Evolutionary conservation across 2,113 vertebrate genomes (phyloP), one percentile per base, ranked within the genome.

Genomic region (Pavo muticus): DNA sequence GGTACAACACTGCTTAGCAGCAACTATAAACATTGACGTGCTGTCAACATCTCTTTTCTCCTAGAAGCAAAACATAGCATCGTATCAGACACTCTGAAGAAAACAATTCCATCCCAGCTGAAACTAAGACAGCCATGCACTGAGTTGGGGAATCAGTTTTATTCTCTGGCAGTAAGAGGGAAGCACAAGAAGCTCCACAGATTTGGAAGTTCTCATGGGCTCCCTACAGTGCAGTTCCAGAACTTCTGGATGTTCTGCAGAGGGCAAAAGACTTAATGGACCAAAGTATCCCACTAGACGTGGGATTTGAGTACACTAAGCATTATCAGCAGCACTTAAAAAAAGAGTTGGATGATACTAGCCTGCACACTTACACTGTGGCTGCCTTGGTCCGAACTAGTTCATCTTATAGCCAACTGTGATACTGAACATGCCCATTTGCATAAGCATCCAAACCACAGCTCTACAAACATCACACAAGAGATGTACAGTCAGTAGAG

Each of bases 151-250:
- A 90, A 11, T 30, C 59, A 68, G 30, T 72, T 78, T 87, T 60
- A 85, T 74, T 81, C 25, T 74, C 56, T 80, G 30, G 68, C 57
- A 84, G n/a, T 44, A 47, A 74, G 63, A 88, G 21, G 30, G 39
- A 74, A 90, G 59, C 40, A 65, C 0, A 0, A 90, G 24, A 37
- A 91, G 61, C 92, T 92, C 80, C 95, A 75, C 93, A 93, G 69
- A 48, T 94, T 77, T 88, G 69, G 50, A 90, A 94, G 60, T 90
- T 96, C 87, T 93, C 93, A 80, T 6, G 12, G 65, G 75, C 75
- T 95, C 88, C 88, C 85, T 52, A 78, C 76, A 10, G 76, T 64
- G 65, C 6, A 9, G 47, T 45, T 48, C 37, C 90, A 93, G 64
- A 82, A 61, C 13, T 11, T 4, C 64, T 10, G 17, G 47, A 86